A percentile compares a stretch with the other conserved stretches of the same genome.
phyloP scores from a whole-genome alignment of 2,113 vertebrate genomes.

The Stictonetta naevosa region DNA sequence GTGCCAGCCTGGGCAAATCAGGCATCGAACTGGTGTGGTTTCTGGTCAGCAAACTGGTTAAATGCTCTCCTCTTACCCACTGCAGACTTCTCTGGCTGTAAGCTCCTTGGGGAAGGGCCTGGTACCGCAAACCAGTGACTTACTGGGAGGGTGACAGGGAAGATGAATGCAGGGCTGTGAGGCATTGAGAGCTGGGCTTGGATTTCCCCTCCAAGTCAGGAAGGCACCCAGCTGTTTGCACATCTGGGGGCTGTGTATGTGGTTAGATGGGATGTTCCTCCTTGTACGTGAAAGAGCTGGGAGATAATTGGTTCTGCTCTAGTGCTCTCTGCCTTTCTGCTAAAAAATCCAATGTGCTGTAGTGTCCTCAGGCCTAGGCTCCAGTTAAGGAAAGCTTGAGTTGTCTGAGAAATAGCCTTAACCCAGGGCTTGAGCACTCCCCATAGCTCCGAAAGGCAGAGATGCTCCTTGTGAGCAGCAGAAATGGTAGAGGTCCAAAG shows the following conservation, averaged over 20 bases:
- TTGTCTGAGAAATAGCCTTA: background rate
- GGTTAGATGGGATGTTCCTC: background rate
- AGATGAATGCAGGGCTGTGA: background rate
- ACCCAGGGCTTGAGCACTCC: background rate
- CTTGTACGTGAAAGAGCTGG: background rate
- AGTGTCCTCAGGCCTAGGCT: background rate
- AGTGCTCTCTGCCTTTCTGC: background rate
- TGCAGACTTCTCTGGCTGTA: background rate
- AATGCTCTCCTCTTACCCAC: background rate
- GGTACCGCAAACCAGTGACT: background rate
- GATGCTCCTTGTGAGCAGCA: background rate
- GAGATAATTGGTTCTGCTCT: background rate
- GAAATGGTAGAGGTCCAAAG: background rate
- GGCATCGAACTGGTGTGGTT: background rate
- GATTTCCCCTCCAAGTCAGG: background rate
- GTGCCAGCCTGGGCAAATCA: background rate
- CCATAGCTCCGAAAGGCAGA: background rate
- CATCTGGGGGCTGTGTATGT: background rate
- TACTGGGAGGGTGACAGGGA: background rate
- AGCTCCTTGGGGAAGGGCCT: background rate
- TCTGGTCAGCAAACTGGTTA: background rate
- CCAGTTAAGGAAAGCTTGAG: background rate
- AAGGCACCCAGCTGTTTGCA: background rate
- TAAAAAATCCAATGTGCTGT: background rate
- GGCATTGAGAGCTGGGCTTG: background rate